phyloP scores from a whole-genome alignment of 2,888 invertebrate genomes.

The Crematogaster levior region DNA sequence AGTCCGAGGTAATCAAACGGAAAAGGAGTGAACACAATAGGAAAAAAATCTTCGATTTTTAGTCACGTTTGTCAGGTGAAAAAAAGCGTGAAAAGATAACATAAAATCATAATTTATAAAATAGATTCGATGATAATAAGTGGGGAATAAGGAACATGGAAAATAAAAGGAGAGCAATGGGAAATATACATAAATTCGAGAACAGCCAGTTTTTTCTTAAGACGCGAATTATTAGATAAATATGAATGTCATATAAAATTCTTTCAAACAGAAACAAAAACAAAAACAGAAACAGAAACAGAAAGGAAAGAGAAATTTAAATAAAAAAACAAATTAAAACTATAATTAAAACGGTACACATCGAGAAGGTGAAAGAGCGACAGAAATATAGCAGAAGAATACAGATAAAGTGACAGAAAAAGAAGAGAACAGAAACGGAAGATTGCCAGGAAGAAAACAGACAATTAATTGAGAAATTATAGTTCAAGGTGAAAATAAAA shows the following conservation, averaged over 20 bases:
- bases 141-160: background rate
- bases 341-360: background rate
- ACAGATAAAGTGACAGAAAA: background rate
- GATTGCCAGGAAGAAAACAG: background rate
- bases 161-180: background rate
- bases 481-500: conserved; percentile 6
- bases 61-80: conserved; percentile 12
- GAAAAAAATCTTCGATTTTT: conserved; percentile 13
- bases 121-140: background rate
- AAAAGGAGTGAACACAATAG: background rate
- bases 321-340: background rate
- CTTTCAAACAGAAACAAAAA: background rate
- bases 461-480: conserved; percentile 16
- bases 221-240: background rate
- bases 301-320: background rate
- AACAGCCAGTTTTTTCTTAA: background rate
- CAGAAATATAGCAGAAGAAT: background rate
- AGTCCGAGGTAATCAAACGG: conserved; percentile 13
- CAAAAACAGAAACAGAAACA: background rate
- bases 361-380: background rate
- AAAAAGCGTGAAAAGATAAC: background rate
- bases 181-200: background rate
- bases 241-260: background rate
- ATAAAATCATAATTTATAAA: conserved; percentile 15
- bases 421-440: background rate